Percentiles rank a stretch among this genome's conserved stretches.
Conservation (phyloP, 2,113 vertebrate species). For the Dissostichus mawsoni region DNA sequence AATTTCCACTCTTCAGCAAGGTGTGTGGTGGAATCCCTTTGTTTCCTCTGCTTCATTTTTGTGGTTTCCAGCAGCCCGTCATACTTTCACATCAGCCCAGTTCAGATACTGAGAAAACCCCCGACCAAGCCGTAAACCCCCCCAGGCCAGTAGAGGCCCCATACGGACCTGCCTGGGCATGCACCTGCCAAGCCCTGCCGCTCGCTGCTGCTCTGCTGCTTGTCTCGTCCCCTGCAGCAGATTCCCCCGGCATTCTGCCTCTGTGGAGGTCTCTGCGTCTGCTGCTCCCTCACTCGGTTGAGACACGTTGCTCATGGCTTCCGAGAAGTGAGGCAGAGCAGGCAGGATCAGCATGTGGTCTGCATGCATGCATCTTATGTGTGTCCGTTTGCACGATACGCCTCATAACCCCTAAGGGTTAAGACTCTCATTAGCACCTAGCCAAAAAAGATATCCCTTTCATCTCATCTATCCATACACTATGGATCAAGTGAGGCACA, state of each 20-base stretch:
- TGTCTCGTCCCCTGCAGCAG: constrained; percentile 75
- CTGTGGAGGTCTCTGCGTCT: constrained; percentile 73
- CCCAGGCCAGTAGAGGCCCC: constrained; percentile 77
- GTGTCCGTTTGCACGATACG: constrained; percentile 70
- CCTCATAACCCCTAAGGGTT: constrained; percentile 61
- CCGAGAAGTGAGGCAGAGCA: constrained; percentile 72
- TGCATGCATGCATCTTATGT: constrained; percentile 51
- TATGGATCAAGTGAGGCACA: constrained; percentile 61
- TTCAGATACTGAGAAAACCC: constrained; percentile 66
- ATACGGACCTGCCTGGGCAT: constrained; percentile 75
- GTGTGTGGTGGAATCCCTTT: constrained; percentile 76
- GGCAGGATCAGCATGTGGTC: constrained; percentile 67
- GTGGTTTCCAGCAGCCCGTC: constrained; percentile 75
- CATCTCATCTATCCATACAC: constrained; percentile 62
- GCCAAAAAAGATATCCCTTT: constrained; percentile 71
- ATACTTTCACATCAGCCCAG: constrained; percentile 71
- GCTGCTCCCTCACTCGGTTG: constrained; percentile 68
- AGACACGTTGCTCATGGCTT: constrained; percentile 80
- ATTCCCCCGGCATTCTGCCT: constrained; percentile 80
- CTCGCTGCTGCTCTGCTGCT: constrained; percentile 63
- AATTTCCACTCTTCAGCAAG: constrained; percentile 53
- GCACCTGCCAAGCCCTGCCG: constrained; percentile 81
- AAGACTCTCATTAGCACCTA: constrained; percentile 78
- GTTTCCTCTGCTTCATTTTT: constrained; percentile 69
- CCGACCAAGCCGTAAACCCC: constrained; percentile 63